Conservation (phyloP, 35 echinoderm and acorn worm genomes). For the Diadema setosum region DNA sequence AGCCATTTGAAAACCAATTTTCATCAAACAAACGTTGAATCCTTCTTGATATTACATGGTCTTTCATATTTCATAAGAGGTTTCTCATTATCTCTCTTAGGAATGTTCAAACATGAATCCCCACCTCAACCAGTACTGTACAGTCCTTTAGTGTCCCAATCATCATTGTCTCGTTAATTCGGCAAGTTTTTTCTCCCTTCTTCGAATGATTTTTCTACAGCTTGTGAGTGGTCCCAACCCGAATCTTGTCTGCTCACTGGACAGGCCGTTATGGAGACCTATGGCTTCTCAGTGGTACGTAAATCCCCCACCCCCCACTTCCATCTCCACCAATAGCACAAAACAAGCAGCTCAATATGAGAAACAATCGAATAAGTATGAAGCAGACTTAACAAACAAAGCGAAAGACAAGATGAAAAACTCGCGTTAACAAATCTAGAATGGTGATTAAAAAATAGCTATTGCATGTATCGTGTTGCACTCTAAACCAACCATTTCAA, state of each 20-base stretch:
- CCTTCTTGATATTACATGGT: no score
- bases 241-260: not conserved
- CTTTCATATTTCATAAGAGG: no score
- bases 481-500: no score
- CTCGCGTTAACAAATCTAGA: no score
- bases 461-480: no score
- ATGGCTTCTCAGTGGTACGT: not conserved
- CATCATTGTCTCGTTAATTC: not conserved
- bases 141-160: not conserved
- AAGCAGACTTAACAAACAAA: not conserved
- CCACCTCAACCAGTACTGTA: not conserved
- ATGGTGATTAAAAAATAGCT: no score
- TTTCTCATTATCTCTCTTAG: no score
- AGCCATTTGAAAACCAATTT: no score
- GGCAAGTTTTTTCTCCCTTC: not conserved
- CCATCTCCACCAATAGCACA: not conserved
- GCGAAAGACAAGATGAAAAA: not conserved
- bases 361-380: not conserved
- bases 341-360: not conserved
- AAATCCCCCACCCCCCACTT: not conserved
- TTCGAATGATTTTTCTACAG: not conserved
- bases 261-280: not conserved
- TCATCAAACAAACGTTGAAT: no score
- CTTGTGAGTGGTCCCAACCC: not conserved
- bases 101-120: no score